These are phyloP conservation scores for Endomychus coccineus DNA, from an alignment of 2,888 invertebrate species.

Conservation along the genomic window DNA sequence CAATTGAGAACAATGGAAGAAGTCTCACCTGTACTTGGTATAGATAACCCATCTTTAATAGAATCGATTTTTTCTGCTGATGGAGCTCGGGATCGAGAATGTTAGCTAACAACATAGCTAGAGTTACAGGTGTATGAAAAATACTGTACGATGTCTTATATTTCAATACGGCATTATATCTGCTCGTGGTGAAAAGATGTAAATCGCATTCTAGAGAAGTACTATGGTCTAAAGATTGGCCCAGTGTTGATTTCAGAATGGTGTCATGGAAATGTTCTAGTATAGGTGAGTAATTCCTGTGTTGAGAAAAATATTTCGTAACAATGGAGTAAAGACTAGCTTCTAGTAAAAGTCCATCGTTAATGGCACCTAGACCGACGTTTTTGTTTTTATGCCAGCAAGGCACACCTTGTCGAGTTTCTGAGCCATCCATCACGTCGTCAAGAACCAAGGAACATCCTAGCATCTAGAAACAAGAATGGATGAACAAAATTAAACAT, in stretches of 20 bases:
- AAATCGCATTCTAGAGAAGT: conserved; percentile 56
- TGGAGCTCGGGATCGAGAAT: conserved; percentile 71
- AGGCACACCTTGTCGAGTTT: conserved; percentile 74
- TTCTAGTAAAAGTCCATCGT: conserved; percentile 79
- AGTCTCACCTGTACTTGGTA: conserved; percentile 87
- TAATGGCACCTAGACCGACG: conserved; percentile 69
- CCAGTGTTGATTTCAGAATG: conserved; percentile 65
- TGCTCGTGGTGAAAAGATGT: conserved; percentile 72
- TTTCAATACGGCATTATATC: conserved; percentile 79
- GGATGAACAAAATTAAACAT: no score
- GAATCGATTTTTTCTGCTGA: conserved; percentile 75
- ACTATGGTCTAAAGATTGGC: conserved; percentile 76
- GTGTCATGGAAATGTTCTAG: conserved; percentile 79
- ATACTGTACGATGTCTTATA: conserved; percentile 93
- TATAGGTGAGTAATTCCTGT: conserved; percentile 69
- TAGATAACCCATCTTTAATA: conserved; percentile 89
- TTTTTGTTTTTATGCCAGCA: conserved; percentile 83
- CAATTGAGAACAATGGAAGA: no score
- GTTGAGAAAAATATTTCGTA: conserved; percentile 65
- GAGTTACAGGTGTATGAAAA: conserved; percentile 83
- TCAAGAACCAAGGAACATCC: conserved; percentile 78
- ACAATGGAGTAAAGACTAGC: conserved; percentile 71
- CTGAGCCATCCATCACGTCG: conserved; percentile 86
- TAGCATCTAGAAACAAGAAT: conserved; percentile 66
- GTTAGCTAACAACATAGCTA: conserved; percentile 81